These are phyloP conservation scores for Prolemur simus DNA, from an alignment of 2,113 vertebrate genomes.

Conservation along the genomic window DNA sequence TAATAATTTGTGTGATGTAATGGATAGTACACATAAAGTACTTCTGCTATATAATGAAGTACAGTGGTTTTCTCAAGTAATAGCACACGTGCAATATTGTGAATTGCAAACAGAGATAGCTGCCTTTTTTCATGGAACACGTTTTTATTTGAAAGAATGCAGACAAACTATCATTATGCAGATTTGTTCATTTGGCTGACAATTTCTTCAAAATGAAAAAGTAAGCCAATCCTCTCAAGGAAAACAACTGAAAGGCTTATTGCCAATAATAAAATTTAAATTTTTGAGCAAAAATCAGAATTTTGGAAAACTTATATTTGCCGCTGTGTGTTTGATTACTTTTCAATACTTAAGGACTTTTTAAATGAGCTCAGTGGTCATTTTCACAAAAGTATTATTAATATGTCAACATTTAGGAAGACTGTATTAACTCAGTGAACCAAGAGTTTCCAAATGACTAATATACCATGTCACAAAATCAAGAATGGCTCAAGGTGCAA, in stretches of 20 bases:
- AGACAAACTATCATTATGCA: not conserved
- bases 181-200: not conserved
- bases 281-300: not conserved
- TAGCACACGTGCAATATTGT: not conserved
- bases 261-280: not conserved
- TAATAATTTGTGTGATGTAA: not conserved
- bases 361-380: not conserved
- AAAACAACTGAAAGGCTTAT: not conserved
- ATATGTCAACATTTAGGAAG: not conserved
- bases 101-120: not conserved
- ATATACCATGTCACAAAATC: not conserved
- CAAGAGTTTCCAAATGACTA: not conserved
- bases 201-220: constrained; percentile 19
- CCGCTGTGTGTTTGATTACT: not conserved
- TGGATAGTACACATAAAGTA: not conserved
- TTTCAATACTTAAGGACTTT: not conserved
- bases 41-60: not conserved
- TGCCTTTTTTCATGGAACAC: not conserved
- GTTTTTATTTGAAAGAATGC: not conserved
- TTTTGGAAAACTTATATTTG: not conserved
- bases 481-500: not conserved
- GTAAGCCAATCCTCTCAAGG: not conserved
- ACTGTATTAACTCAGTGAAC: not conserved
- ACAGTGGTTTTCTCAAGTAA: not conserved
- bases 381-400: not conserved